Evolutionary conservation across 2,797 vertebrate genomes (phyloP), one percentile per base, ranked within the genome.

Genomic region (Microhierax caerulescens): DNA sequence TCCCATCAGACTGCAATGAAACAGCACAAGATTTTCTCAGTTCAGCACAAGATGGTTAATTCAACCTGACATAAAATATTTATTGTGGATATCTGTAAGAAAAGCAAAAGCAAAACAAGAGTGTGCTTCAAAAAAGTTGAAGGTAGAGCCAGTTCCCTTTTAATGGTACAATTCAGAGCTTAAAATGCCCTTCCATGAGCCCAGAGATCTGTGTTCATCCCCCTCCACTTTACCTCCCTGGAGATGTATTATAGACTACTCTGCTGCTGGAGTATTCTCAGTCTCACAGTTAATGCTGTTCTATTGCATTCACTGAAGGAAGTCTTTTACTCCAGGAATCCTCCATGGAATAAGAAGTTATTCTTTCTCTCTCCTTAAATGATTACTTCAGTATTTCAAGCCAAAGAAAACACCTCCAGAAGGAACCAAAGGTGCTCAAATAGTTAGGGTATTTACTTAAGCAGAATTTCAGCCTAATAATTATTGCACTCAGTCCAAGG

Each of bases 31-130:
- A 75, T 86, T 88, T 97, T 78, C 85, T 93, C 79, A 84, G 43
- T 81, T 94, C 92, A 92, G 61, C 50, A 75, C 79, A 81, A 69
- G 88, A 86, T 41, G 51, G 54, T 89, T 94, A 90, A 95, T 95
- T 96, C 92, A 96, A 70, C 22, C 54, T 59, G 70, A 47, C 59
- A 93, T 94, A 39, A 96, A 95, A 95, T 95, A 96, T 96, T 97
- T 96, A 96, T 87, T 36, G 4, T 39, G 47, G 67, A 12, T 73
- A 87, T 45, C 80, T 81, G 6, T 59, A 82, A 63, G 80, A 67
- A 94, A 91, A 87, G n/a, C 24, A 89, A 82, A 89, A n/a, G 45
- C 27, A 93, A 95, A 92, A 87, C 15, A 88, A 87, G 45, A 76
- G 16, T 1, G 3, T 37, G 10, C 47, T 87, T 69, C 51, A 73